Conservation (phyloP, 1,140 invertebrate genomes). For the Sesamia nonagrioides region DNA sequence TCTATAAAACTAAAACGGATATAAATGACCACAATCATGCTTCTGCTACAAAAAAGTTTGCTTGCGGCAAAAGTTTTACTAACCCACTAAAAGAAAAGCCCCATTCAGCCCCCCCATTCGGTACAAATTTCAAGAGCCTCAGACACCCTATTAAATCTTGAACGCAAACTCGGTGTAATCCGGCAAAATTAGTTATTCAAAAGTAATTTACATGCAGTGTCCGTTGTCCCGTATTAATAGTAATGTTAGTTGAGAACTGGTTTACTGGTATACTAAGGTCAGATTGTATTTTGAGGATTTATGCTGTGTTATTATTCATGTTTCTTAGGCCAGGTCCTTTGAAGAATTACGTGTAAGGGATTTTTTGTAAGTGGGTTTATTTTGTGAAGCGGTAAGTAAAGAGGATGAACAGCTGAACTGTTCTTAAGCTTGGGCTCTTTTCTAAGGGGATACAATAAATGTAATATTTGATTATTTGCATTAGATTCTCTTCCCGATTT, state of each 20-base stretch:
- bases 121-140: constrained; percentile 38
- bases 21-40: neutral
- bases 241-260: constrained; percentile 38
- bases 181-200: constrained; percentile 42
- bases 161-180: constrained; percentile 34
- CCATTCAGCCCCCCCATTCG: neutral
- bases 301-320: constrained; percentile 34
- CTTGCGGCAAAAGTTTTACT: neutral
- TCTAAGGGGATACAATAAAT: no score
- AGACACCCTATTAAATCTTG: constrained; percentile 37
- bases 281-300: constrained; percentile 22
- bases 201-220: constrained; percentile 43
- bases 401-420: no score
- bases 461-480: no score
- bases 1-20: neutral
- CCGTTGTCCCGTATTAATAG: constrained; percentile 41
- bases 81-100: constrained; percentile 3
- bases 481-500: no score
- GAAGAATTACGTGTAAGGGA: constrained; percentile 8
- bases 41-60: no score
- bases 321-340: neutral
- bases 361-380: constrained; percentile 2
- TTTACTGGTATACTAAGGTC: constrained; percentile 26
- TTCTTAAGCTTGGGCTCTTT: no score
- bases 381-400: neutral